Conservation (phyloP, 2,797 vertebrate genomes). For the Pseudomugil tenellus region DNA sequence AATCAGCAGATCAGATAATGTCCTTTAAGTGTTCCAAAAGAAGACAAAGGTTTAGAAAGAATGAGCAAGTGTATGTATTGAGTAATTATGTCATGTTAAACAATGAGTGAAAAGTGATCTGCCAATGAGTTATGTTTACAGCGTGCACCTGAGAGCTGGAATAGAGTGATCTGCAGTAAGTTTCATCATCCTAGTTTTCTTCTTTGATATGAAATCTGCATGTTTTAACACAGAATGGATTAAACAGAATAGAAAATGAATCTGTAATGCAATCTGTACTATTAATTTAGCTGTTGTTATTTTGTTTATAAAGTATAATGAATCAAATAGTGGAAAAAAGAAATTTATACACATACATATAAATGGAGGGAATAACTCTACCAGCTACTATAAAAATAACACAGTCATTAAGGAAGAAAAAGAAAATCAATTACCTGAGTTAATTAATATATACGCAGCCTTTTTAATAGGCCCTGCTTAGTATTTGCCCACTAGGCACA, state of each 20-base stretch:
- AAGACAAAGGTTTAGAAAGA: too few relatives aligned
- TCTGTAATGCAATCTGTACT: neutral
- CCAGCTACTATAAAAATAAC: slow-evolving; percentile 41
- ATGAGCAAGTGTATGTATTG: too few relatives aligned
- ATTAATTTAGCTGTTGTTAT: neutral
- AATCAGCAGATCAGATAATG: too few relatives aligned
- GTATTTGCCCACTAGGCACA: slow-evolving; percentile 22
- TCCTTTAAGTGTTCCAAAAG: too few relatives aligned
- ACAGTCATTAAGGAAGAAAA: slow-evolving; percentile 47
- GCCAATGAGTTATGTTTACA: too few relatives aligned
- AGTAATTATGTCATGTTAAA: too few relatives aligned
- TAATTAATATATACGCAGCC: slow-evolving; percentile 48
- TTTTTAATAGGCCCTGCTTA: slow-evolving; percentile 18
- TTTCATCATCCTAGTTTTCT: neutral
- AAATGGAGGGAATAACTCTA: slow-evolving; percentile 34
- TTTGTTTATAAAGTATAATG: neutral
- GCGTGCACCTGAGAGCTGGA: too few relatives aligned
- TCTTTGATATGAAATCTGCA: neutral
- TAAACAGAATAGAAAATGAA: neutral
- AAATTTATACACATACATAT: neutral
- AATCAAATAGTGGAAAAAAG: neutral
- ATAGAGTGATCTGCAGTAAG: too few relatives aligned
- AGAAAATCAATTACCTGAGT: slow-evolving; percentile 50
- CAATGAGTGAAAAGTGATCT: too few relatives aligned
- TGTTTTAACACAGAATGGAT: neutral